A percentile compares a stretch with the other conserved stretches of the same genome.
These are phyloP conservation scores for Acronicta alni DNA, from an alignment of 2,888 invertebrate species.

Conservation along the genomic window DNA sequence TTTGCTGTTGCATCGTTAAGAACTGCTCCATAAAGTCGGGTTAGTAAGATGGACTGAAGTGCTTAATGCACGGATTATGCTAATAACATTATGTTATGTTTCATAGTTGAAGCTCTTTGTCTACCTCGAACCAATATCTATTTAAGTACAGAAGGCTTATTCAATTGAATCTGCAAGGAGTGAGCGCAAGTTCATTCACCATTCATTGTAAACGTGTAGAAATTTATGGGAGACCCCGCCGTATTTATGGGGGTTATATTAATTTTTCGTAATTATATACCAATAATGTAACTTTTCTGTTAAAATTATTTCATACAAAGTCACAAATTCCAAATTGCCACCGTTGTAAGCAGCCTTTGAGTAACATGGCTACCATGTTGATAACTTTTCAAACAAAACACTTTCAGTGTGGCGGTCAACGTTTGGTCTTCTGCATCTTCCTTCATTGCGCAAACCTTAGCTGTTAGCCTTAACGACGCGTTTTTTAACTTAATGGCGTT, in stretches of 20 bases:
- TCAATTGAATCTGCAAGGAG: too few relatives aligned
- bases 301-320: too few relatives aligned
- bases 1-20: constrained; percentile 2
- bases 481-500: constrained; percentile 50
- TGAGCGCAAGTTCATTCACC: too few relatives aligned
- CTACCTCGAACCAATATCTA: background rate
- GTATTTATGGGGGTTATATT: too few relatives aligned
- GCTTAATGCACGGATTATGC: constrained; percentile 44
- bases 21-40: constrained; percentile 14
- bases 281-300: too few relatives aligned
- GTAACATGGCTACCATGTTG: too few relatives aligned
- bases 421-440: constrained; percentile 3
- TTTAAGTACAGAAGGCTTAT: background rate
- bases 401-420: background rate
- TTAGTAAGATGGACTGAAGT: constrained; percentile 30
- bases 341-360: too few relatives aligned
- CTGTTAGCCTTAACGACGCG: constrained; percentile 38
- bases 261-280: too few relatives aligned
- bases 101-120: constrained; percentile 42
- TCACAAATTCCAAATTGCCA: too few relatives aligned
- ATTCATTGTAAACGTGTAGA: too few relatives aligned
- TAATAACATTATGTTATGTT: constrained; percentile 50
- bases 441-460: constrained; percentile 17
- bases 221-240: too few relatives aligned
- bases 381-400: too few relatives aligned